These are phyloP conservation scores for Lerista edwardsae DNA, from an alignment of 2,797 vertebrate genomes.

Conservation along the genomic window DNA sequence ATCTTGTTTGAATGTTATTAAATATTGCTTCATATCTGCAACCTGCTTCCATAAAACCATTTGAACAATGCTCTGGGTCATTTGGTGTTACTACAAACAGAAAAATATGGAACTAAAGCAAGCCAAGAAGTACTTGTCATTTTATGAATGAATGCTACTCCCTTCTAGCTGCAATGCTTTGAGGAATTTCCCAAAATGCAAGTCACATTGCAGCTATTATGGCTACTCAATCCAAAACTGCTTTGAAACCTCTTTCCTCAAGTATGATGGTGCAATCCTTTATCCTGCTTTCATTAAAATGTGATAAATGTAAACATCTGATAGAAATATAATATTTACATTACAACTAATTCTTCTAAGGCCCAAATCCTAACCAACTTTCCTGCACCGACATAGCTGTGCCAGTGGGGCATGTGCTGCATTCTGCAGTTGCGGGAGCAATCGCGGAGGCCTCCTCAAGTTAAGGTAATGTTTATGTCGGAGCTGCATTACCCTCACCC, in stretches of 20 bases:
- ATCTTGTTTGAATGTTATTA: conserved; percentile 6
- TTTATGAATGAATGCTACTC: conserved; percentile 45
- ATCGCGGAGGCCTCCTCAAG: no score
- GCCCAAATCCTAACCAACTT: no score
- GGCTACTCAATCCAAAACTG: conserved; percentile 8
- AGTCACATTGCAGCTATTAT: neutral
- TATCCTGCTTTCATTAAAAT: neutral
- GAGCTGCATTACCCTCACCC: no score
- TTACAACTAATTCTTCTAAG: neutral
- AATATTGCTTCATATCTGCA: neutral
- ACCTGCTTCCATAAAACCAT: neutral
- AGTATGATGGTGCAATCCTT: neutral
- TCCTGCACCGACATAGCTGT: no score
- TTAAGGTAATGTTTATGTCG: no score
- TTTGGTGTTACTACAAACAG: neutral
- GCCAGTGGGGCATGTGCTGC: no score
- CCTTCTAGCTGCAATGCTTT: conserved; percentile 53
- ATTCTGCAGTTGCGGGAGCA: no score
- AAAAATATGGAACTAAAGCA: conserved; percentile 21
- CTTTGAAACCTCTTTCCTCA: conserved; percentile 10
- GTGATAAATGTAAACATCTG: neutral
- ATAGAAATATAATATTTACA: rapidly evolving
- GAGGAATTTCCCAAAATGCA: conserved; percentile 57
- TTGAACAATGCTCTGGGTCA: neutral
- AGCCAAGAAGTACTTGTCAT: neutral